Evolutionary conservation across 2,888 invertebrate species (phyloP).

Genomic region (Pandemis heparana): DNA sequence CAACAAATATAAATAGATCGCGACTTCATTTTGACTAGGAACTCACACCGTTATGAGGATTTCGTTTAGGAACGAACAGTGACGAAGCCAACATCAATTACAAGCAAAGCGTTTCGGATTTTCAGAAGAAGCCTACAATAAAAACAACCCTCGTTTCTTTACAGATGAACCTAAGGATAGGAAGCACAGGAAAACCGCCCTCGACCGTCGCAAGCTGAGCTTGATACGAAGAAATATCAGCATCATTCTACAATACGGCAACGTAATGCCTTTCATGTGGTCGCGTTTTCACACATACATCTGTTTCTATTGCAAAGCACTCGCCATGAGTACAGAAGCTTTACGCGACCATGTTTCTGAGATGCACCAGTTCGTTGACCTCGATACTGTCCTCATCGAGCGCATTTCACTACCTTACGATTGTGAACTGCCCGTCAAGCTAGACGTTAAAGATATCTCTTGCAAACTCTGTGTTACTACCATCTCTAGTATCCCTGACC

Average conservation of each 20-base stretch:
- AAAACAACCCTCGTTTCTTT: constrained; percentile 40
- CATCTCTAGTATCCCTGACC: background rate
- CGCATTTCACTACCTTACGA: constrained; percentile 32
- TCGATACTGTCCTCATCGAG: constrained; percentile 17
- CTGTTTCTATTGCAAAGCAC: constrained; percentile 42
- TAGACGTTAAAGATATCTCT: constrained; percentile 37
- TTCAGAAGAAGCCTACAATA: constrained; percentile 28
- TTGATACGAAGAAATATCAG: constrained; percentile 37
- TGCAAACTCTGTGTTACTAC: constrained; percentile 35
- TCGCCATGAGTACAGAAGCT: constrained; percentile 23
- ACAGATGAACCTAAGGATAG: constrained; percentile 34
- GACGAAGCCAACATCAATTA: background rate
- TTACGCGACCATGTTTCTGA: constrained; percentile 28
- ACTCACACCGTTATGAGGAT: too few species aligned
- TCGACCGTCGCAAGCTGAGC: constrained; percentile 27
- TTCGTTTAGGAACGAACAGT: background rate
- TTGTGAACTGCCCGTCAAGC: constrained; percentile 40
- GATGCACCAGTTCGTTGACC: constrained; percentile 32
- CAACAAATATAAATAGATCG: too few species aligned
- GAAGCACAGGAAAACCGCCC: constrained; percentile 21
- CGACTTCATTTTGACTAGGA: too few species aligned
- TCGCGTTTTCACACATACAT: constrained; percentile 31
- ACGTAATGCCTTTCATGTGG: constrained; percentile 44
- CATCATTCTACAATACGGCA: constrained; percentile 38
- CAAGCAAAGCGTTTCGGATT: background rate